A percentile compares a stretch with the other conserved stretches of the same genome.
These are phyloP conservation scores for Furnarius figulus DNA, from an alignment of 2,113 vertebrate species.

Conservation along the genomic window DNA sequence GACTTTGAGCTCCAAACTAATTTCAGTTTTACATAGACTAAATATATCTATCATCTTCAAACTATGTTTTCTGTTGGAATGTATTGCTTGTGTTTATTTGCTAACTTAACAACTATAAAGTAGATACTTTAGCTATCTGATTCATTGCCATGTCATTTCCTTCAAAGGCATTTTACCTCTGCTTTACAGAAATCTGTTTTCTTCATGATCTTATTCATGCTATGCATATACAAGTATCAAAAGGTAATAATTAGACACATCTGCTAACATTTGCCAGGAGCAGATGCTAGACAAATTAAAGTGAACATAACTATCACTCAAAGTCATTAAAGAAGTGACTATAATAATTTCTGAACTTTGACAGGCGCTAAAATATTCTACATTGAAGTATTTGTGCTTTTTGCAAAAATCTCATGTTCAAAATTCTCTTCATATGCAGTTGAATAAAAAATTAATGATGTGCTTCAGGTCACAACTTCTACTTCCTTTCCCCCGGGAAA, in stretches of 20 bases:
- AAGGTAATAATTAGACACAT: constrained; percentile 68
- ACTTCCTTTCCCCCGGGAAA: not conserved
- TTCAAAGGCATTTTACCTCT: not conserved
- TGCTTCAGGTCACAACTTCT: not conserved
- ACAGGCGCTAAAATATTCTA: not conserved
- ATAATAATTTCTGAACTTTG: constrained; percentile 11
- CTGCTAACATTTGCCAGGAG: constrained; percentile 69
- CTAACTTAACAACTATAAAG: constrained; percentile 3
- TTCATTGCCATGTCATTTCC: not conserved
- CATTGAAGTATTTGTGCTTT: not conserved
- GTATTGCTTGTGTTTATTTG: constrained; percentile 42
- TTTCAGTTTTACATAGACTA: not conserved
- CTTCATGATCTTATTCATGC: constrained; percentile 11
- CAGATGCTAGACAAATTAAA: constrained; percentile 74
- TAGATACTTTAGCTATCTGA: not conserved
- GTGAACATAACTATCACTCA: constrained; percentile 43
- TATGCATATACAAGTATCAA: not conserved
- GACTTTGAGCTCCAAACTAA: not conserved
- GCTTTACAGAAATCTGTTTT: constrained; percentile 17
- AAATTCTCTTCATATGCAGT: not conserved
- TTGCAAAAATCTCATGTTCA: not conserved
- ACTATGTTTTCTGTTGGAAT: not conserved
- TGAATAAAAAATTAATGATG: not conserved
- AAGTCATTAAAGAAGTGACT: constrained; percentile 22
- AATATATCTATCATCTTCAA: not conserved